A percentile compares a stretch with the other conserved stretches of the same genome.
Conservation (phyloP, 1,140 invertebrate species). For the Idris sp. region DNA sequence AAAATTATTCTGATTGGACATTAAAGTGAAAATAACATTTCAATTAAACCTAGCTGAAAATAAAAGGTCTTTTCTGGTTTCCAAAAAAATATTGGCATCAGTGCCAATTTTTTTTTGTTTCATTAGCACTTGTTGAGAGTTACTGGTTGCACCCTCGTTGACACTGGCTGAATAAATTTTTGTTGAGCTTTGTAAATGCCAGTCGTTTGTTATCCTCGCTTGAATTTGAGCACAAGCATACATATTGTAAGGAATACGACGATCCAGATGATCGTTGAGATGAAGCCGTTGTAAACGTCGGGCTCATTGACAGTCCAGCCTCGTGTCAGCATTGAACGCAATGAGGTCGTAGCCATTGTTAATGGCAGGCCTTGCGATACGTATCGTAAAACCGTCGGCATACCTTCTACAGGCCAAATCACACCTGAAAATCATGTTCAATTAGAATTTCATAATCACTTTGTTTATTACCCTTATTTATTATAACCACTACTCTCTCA, state of each 20-base stretch:
- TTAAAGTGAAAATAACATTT: too few species aligned
- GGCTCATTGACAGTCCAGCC: slow-evolving; percentile 91
- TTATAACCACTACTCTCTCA: too few species aligned
- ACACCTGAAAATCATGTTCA: slow-evolving; percentile 80
- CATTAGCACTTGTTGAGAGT: too few species aligned
- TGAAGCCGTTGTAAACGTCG: slow-evolving; percentile 92
- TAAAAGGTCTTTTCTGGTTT: too few species aligned
- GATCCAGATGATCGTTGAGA: slow-evolving; percentile 93
- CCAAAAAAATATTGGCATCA: too few species aligned
- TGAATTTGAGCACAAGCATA: slow-evolving; percentile 87
- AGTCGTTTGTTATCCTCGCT: slow-evolving; percentile 81
- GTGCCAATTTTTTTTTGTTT: too few species aligned
- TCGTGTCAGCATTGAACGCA: slow-evolving; percentile 92
- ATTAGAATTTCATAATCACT: too few species aligned
- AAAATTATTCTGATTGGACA: too few species aligned
- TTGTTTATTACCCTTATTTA: too few species aligned
- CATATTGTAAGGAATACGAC: slow-evolving; percentile 90
- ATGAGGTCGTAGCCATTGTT: slow-evolving; percentile 92
- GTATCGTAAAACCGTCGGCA: slow-evolving; percentile 90
- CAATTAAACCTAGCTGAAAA: neutral
- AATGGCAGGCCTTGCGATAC: slow-evolving; percentile 91
- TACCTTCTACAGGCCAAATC: slow-evolving; percentile 93
- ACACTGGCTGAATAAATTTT: slow-evolving; percentile 6
- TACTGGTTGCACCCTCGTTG: neutral
- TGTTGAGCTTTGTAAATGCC: slow-evolving; percentile 8